A percentile compares a stretch with the other conserved stretches of the same genome.
Evolutionary conservation across 2,113 vertebrate species (phyloP).

Genomic region (Girardinichthys multiradiatus): DNA sequence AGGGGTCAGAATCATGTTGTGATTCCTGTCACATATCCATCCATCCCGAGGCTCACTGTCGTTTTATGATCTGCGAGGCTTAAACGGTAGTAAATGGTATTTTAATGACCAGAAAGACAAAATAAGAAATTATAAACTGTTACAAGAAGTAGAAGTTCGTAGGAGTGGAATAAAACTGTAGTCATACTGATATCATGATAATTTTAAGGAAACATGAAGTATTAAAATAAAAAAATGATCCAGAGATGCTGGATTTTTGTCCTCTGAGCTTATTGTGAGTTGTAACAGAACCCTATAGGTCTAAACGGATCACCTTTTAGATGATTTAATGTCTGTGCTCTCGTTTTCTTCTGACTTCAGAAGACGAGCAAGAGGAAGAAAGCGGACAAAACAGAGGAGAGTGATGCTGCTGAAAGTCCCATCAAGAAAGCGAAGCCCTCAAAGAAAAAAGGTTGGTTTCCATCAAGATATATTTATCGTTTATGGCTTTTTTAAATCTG

Average conservation of each 20-base stretch:
- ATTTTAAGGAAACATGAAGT: too few species aligned
- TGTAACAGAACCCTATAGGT: too few species aligned
- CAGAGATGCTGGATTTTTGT: too few species aligned
- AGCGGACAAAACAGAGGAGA: slow-evolving; percentile 6
- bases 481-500: neutral
- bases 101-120: neutral
- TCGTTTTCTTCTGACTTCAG: slow-evolving; percentile 19
- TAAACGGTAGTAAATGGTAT: neutral
- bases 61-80: too few species aligned
- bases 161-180: neutral
- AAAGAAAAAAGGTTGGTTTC: slow-evolving; percentile 49
- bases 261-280: too few species aligned
- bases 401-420: slow-evolving; percentile 30
- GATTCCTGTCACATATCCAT: neutral
- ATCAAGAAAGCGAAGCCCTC: slow-evolving; percentile 61
- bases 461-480: neutral
- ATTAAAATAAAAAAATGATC: neutral
- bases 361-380: slow-evolving; percentile 70
- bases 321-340: neutral
- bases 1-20: neutral
- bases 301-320: neutral
- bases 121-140: too few species aligned
- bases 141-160: neutral
- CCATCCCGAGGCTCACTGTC: too few species aligned
- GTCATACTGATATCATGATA: neutral